These are phyloP conservation scores for Popillia japonica DNA, from an alignment of 1,140 invertebrate genomes.

Conservation along the genomic window DNA sequence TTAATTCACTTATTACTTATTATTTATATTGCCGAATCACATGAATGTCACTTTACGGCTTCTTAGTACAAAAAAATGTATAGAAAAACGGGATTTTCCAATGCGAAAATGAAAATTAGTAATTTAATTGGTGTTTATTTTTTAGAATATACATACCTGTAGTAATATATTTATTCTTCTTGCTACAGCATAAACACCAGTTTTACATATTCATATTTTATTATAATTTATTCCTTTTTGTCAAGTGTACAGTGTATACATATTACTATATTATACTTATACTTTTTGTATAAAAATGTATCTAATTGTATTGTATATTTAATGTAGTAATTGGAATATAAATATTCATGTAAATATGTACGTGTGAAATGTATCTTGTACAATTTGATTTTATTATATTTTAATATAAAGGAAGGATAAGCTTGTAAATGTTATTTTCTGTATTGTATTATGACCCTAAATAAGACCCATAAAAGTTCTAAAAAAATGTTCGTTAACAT, in stretches of 20 bases:
- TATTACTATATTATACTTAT: constrained; percentile 8
- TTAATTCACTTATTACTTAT: neutral
- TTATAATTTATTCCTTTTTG: neutral
- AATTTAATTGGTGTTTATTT: neutral
- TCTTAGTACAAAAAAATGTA: constrained; percentile 13
- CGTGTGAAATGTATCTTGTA: neutral
- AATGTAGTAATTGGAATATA: neutral
- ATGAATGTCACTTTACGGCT: neutral
- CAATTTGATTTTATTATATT: too few relatives aligned
- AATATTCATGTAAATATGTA: neutral
- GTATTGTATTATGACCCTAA: too few relatives aligned
- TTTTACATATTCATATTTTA: constrained; percentile 29
- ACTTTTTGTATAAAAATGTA: constrained; percentile 14
- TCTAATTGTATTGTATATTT: neutral
- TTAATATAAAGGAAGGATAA: too few relatives aligned
- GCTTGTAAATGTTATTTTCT: too few relatives aligned
- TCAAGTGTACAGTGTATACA: constrained; percentile 22
- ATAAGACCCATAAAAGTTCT: too few relatives aligned
- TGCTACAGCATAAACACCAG: constrained; percentile 1
- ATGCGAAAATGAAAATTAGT: neutral
- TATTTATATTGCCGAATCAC: neutral
- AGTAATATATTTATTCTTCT: neutral
- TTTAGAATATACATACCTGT: neutral
- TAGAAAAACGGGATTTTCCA: neutral
- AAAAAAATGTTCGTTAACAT: too few relatives aligned